Conservation (phyloP, 2,888 invertebrate species). For the Chloromyia formosa region DNA sequence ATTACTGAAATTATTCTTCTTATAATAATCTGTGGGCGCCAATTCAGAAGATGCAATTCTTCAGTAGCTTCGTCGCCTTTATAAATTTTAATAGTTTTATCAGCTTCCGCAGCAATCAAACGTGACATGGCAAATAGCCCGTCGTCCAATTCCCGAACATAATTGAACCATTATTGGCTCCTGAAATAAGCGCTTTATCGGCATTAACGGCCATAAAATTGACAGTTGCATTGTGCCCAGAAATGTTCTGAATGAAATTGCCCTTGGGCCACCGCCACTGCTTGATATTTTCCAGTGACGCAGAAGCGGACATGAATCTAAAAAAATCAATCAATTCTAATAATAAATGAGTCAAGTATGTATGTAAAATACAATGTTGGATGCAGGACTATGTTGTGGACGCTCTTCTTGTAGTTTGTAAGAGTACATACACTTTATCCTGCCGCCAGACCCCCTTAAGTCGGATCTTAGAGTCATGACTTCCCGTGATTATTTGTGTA, state of each 20-base stretch:
- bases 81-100: constrained; percentile 99
- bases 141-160: constrained; percentile 99
- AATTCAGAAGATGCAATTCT: constrained; percentile 95
- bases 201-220: constrained; percentile 95
- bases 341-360: too few relatives aligned
- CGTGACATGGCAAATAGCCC: constrained; percentile 96
- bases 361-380: constrained; percentile 71
- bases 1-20: constrained; percentile 89
- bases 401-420: constrained; percentile 98
- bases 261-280: constrained; percentile 99
- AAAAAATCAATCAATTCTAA: constrained; percentile 2
- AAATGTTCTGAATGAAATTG: constrained; percentile 94
- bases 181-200: constrained; percentile 96
- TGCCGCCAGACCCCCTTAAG: constrained; percentile 97
- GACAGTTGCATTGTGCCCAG: constrained; percentile 96
- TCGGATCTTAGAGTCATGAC: constrained; percentile 95
- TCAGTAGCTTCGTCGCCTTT: constrained; percentile 96
- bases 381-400: constrained; percentile 79
- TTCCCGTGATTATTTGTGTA: constrained; percentile 93
- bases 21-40: constrained; percentile 96
- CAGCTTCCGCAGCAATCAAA: constrained; percentile 96
- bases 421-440: constrained; percentile 93
- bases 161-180: constrained; percentile 97
- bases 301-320: constrained; percentile 91
- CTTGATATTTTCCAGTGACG: constrained; percentile 98